These are phyloP conservation scores for Hetaerina americana DNA, from an alignment of 1,140 invertebrate species.

Conservation along the genomic window DNA sequence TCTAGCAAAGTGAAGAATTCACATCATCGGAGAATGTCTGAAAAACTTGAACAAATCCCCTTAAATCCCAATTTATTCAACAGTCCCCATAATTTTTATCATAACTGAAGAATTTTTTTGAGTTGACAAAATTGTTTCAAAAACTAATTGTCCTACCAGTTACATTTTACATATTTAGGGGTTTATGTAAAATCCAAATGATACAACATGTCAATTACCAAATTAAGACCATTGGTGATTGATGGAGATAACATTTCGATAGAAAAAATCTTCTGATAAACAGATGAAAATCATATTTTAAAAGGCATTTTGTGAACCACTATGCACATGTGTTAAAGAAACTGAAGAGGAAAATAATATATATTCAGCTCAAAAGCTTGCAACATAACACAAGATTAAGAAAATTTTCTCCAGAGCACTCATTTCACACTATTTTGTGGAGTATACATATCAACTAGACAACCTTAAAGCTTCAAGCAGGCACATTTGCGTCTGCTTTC, in stretches of 20 bases:
- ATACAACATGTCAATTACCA: background rate
- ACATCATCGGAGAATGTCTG: too few relatives aligned
- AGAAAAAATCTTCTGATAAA: background rate
- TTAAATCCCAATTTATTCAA: background rate
- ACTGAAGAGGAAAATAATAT: background rate
- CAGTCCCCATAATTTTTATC: background rate
- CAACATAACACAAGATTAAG: background rate
- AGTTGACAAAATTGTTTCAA: background rate
- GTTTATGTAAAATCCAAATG: background rate
- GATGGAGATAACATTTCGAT: background rate
- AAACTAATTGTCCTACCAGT: background rate
- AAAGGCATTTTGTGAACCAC: background rate
- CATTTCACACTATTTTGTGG: background rate
- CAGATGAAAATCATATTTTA: background rate
- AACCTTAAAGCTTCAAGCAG: background rate
- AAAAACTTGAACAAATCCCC: too few relatives aligned
- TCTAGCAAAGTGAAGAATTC: too few relatives aligned
- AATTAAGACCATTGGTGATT: background rate
- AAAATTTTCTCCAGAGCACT: background rate
- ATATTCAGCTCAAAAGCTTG: background rate
- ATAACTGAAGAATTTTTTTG: background rate
- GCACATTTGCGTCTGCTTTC: background rate
- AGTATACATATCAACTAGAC: background rate
- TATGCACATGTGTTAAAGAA: background rate
- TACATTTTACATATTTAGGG: background rate